A percentile compares a stretch with the other conserved stretches of the same genome.
phyloP scores from a whole-genome alignment of 2,888 invertebrate species.

The Apomyelois bistriatella region DNA sequence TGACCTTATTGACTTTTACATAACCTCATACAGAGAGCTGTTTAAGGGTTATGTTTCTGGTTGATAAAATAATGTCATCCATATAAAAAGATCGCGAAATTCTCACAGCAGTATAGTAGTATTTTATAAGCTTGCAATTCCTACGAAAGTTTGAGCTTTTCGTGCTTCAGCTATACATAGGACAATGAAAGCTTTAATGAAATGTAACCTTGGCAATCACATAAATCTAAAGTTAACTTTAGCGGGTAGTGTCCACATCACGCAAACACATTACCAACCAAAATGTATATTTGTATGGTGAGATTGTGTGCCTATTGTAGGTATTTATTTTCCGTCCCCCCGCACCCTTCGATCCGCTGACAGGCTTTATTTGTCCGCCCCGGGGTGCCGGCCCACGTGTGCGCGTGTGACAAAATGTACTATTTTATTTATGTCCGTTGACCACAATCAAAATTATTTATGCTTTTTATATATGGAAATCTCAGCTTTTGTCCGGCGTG shows the following conservation, averaged over 20 bases:
- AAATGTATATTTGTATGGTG: slow-evolving; percentile 62
- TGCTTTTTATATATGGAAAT: slow-evolving; percentile 67
- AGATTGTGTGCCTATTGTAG: slow-evolving; percentile 59
- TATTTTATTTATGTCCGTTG: slow-evolving; percentile 64
- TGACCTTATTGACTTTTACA: too few species aligned
- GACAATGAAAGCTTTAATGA: background rate
- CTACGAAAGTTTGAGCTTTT: too few species aligned
- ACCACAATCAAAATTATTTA: slow-evolving; percentile 74
- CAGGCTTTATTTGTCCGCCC: slow-evolving; percentile 62
- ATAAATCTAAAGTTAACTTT: background rate
- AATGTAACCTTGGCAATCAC: background rate
- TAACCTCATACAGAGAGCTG: too few species aligned
- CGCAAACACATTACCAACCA: slow-evolving; percentile 70
- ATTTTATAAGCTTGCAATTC: too few species aligned
- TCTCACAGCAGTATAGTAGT: too few species aligned
- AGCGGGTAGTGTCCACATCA: background rate
- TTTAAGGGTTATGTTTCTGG: too few species aligned
- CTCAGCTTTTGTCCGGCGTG: slow-evolving; percentile 54
- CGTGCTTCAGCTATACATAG: too few species aligned
- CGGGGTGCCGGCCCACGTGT: slow-evolving; percentile 56
- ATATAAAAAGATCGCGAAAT: too few species aligned
- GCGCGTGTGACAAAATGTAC: slow-evolving; percentile 49
- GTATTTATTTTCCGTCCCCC: slow-evolving; percentile 58
- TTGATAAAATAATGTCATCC: too few species aligned
- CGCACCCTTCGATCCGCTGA: slow-evolving; percentile 34